A percentile compares a stretch with the other conserved stretches of the same genome.
Evolutionary conservation across 2,888 invertebrate genomes (phyloP).

Genomic region (Caenorhabditis zanzibari): DNA sequence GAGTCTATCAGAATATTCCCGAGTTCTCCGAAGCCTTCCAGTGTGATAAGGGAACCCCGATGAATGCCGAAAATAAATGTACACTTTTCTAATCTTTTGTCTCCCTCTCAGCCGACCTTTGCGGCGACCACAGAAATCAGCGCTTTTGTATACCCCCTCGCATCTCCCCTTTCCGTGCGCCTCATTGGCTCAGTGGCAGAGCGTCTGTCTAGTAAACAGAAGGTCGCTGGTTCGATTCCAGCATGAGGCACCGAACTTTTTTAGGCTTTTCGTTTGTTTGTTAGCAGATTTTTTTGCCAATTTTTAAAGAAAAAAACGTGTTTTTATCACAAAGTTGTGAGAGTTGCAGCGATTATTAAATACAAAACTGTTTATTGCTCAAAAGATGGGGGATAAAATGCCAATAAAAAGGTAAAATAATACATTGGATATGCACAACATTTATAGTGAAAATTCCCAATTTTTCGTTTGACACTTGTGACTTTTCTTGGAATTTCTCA

Average conservation of each 20-base stretch:
- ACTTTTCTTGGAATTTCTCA: not conserved
- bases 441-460: not conserved
- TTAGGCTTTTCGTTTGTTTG: not conserved
- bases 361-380: no score
- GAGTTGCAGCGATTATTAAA: no score
- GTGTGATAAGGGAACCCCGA: not conserved
- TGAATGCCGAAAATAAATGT: slow-evolving; percentile 45
- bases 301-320: no score
- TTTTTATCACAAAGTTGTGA: no score
- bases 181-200: slow-evolving; percentile 81
- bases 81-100: slow-evolving; percentile 4
- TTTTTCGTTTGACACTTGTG: not conserved
- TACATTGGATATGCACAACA: no score
- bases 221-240: slow-evolving; percentile 82
- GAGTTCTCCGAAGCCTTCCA: slow-evolving; percentile 47
- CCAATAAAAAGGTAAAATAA: no score
- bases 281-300: no score
- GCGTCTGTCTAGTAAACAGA: slow-evolving; percentile 82
- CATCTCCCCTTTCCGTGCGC: slow-evolving; percentile 8
- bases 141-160: not conserved
- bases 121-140: not conserved
- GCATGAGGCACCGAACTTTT: slow-evolving; percentile 72
- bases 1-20: slow-evolving; percentile 38
- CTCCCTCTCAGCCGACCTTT: not conserved
- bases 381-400: no score